Percentiles rank a stretch among this genome's conserved stretches.
Conservation (phyloP, 2,113 vertebrate species). For the Myiozetetes cayanensis region DNA sequence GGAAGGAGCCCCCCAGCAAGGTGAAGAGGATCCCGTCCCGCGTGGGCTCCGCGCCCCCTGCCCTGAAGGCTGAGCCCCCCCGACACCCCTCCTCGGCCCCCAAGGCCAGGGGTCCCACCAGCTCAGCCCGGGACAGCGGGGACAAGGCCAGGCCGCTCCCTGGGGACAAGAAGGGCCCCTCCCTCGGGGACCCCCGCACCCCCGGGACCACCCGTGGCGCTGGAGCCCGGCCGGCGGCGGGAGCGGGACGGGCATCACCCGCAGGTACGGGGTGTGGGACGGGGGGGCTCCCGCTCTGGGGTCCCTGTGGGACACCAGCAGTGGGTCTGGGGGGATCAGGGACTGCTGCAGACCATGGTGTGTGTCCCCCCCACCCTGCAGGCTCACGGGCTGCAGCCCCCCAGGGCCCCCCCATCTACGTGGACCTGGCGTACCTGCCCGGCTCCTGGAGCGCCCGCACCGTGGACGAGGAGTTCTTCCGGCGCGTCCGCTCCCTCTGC, state of each 20-base stretch:
- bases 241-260: not conserved
- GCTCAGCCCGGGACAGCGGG: not conserved
- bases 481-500: slow-evolving; percentile 80
- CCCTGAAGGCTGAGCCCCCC: not conserved
- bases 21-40: slow-evolving; percentile 61
- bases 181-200: not conserved
- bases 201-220: not conserved
- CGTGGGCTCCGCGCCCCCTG: not conserved
- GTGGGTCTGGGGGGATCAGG: not conserved
- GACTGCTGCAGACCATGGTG: not conserved
- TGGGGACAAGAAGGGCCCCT: not conserved
- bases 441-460: slow-evolving; percentile 76
- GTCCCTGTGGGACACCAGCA: not conserved
- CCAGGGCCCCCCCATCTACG: slow-evolving; percentile 60
- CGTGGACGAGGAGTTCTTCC: slow-evolving; percentile 84
- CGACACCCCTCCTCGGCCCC: not conserved
- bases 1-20: slow-evolving; percentile 7
- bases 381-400: not conserved
- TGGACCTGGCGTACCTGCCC: slow-evolving; percentile 93
- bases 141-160: slow-evolving; percentile 14
- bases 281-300: fast-evolving
- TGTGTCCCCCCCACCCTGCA: not conserved
- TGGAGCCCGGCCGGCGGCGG: not conserved
- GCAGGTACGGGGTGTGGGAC: not conserved
- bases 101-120: slow-evolving; percentile 63